These are phyloP conservation scores for Phataginus tetradactyla DNA, from an alignment of 2,797 vertebrate genomes.

Conservation along the genomic window DNA sequence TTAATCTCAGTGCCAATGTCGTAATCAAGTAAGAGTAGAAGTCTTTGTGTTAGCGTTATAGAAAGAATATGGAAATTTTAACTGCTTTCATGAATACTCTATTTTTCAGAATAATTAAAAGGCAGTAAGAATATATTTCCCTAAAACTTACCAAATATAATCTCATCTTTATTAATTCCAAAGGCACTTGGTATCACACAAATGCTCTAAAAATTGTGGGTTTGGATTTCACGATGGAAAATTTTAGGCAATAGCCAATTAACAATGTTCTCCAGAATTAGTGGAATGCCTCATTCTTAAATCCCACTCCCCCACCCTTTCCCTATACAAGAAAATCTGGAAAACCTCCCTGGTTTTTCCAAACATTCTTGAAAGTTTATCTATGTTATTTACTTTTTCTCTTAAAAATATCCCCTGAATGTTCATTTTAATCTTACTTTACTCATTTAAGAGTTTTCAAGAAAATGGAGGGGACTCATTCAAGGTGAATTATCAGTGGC, in stretches of 20 bases:
- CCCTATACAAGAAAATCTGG: neutral
- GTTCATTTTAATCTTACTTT: neutral
- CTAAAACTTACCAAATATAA: neutral
- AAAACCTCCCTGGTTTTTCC: neutral
- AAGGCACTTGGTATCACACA: neutral
- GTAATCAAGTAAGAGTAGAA: neutral
- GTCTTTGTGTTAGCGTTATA: neutral
- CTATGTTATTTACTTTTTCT: neutral
- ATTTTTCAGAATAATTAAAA: constrained; percentile 9
- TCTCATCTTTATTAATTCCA: neutral
- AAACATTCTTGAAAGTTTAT: neutral
- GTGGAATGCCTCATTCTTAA: neutral
- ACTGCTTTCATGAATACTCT: neutral
- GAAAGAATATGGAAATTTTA: neutral
- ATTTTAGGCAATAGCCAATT: neutral
- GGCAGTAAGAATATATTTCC: neutral
- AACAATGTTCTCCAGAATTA: neutral
- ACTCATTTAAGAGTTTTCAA: neutral
- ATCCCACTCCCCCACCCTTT: rapidly evolving
- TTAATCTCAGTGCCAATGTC: neutral
- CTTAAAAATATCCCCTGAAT: neutral
- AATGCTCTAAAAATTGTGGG: neutral
- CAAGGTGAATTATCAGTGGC: neutral
- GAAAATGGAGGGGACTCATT: neutral
- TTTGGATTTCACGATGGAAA: neutral